Evolutionary conservation across 2,797 vertebrate genomes (phyloP).

Genomic region (Coendou prehensilis): DNA sequence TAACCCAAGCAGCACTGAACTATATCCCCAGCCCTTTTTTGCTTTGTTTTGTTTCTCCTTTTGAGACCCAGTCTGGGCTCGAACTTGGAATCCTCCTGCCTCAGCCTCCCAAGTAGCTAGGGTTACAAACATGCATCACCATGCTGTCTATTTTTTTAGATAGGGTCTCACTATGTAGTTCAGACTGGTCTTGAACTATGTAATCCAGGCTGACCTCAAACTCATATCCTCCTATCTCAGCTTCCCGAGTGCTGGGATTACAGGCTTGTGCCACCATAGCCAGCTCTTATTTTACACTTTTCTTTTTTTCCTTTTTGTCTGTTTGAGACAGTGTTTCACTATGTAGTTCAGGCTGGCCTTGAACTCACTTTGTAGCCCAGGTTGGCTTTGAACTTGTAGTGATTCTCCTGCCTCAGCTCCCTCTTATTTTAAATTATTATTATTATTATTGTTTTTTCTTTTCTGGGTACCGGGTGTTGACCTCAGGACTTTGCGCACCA

Average conservation of each 20-base stretch:
- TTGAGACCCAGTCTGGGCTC: neutral
- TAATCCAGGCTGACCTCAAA: neutral
- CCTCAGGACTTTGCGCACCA: too few relatives aligned
- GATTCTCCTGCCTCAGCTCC: neutral
- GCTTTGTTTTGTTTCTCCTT: neutral
- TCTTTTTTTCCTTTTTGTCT: neutral
- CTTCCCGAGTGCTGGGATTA: neutral
- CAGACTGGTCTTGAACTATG: neutral
- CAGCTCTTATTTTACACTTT: neutral
- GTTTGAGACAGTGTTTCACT: neutral
- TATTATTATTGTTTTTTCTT: too few relatives aligned
- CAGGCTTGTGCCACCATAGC: neutral
- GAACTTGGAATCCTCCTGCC: neutral
- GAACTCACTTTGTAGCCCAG: neutral
- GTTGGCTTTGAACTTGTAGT: neutral
- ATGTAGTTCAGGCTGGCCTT: neutral
- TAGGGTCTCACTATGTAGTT: neutral
- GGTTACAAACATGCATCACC: neutral
- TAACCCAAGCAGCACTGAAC: neutral
- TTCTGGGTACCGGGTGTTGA: too few relatives aligned
- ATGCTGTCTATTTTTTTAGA: neutral
- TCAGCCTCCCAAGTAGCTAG: neutral
- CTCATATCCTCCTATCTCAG: neutral
- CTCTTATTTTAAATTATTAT: neutral
- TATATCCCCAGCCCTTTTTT: neutral